Percentiles rank a stretch among this genome's conserved stretches.
These are phyloP conservation scores for Meriones psammophilus DNA, from an alignment of 2,797 vertebrate genomes.

Conservation along the genomic window DNA sequence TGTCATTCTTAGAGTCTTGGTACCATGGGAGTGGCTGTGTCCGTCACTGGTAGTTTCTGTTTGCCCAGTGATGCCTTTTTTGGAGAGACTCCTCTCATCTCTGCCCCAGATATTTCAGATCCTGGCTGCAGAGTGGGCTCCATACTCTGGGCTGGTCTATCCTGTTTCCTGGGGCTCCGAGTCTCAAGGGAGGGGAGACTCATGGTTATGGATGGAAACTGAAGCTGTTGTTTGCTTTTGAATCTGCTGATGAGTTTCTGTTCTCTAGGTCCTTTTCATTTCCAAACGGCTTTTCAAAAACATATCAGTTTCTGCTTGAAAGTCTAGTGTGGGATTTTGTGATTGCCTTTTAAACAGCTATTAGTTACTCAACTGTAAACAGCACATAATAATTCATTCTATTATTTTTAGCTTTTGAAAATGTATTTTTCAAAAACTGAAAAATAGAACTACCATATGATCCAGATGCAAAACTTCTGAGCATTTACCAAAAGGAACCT, in stretches of 20 bases:
- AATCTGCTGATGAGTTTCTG: constrained; percentile 20
- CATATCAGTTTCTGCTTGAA: not conserved
- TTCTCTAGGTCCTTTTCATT: not conserved
- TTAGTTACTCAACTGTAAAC: not conserved
- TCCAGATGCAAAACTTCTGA: not conserved
- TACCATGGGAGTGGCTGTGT: not conserved
- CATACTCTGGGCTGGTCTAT: not conserved
- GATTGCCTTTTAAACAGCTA: not conserved
- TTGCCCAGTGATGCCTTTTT: not conserved
- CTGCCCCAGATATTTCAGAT: not conserved
- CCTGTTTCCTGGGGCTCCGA: not conserved
- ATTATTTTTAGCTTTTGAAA: not conserved
- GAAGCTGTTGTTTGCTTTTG: constrained; percentile 5
- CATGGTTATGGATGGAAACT: not conserved
- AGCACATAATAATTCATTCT: not conserved
- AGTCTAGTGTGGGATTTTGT: not conserved
- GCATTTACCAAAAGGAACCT: not conserved
- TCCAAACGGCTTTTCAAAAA: constrained; percentile 34
- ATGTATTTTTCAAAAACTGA: not conserved
- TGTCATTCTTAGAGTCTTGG: not conserved
- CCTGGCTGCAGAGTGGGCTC: not conserved
- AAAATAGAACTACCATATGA: not conserved
- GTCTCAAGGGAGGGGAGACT: not conserved
- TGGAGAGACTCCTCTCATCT: not conserved
- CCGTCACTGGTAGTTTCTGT: not conserved